Conservation (phyloP, 92 coral and sea anemone species). For the Epizoanthus rinbou region DNA sequence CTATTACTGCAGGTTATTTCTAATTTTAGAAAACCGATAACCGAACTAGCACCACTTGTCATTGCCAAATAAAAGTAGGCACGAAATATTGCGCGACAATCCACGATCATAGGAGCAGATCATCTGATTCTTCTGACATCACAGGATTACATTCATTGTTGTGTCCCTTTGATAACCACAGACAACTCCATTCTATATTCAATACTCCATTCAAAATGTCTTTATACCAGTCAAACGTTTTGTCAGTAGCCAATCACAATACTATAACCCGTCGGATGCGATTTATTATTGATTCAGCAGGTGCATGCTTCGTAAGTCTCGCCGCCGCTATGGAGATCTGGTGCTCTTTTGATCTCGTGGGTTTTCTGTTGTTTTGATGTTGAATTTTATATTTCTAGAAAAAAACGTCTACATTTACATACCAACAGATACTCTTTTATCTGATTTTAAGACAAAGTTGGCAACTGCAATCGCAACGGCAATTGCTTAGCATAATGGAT, state of each 20-base stretch:
- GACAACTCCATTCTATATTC: too few species aligned
- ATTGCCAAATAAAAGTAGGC: too few species aligned
- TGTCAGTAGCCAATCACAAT: conserved; percentile 19
- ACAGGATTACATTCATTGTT: too few species aligned
- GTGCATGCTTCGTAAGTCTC: conserved; percentile 61
- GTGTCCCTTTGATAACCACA: too few species aligned
- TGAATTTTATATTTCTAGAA: not conserved
- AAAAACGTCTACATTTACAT: not conserved
- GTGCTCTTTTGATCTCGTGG: conserved; percentile 10
- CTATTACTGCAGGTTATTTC: too few species aligned
- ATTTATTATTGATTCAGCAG: conserved; percentile 71
- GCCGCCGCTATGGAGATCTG: conserved; percentile 83
- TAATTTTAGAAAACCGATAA: too few species aligned
- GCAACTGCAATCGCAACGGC: not conserved
- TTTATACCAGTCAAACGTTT: conserved; percentile 3
- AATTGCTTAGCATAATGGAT: not conserved
- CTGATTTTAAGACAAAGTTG: not conserved
- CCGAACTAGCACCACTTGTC: too few species aligned
- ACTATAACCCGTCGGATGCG: conserved; percentile 7
- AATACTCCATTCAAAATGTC: not conserved
- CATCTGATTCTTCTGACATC: too few species aligned
- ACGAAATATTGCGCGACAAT: too few species aligned
- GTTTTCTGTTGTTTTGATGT: conserved; percentile 18
- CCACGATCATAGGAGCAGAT: too few species aligned
- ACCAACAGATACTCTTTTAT: not conserved